Evolutionary conservation across 1,140 invertebrate genomes (phyloP).

Genomic region (Heliothis subflexa): DNA sequence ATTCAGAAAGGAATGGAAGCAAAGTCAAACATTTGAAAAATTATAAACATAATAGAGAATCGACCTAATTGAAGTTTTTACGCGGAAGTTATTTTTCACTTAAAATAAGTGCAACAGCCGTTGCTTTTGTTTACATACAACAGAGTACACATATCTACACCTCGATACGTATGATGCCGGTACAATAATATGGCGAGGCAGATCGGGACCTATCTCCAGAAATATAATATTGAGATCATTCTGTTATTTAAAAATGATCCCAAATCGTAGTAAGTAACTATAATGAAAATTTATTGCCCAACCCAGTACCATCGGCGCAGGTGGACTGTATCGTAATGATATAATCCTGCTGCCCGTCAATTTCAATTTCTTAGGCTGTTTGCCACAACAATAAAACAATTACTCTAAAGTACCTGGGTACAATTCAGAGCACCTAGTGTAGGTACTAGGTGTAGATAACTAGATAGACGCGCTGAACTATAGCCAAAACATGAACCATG

Average conservation of each 20-base stretch:
- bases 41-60: slow-evolving; percentile 22
- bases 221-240: slow-evolving; percentile 21
- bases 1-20: slow-evolving; percentile 17
- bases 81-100: slow-evolving; percentile 32
- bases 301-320: neutral
- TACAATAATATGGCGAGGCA: no score
- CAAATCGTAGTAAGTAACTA: neutral
- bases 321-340: neutral
- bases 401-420: neutral
- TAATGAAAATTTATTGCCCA: slow-evolving; percentile 33
- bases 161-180: neutral
- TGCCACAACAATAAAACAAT: slow-evolving; percentile 24
- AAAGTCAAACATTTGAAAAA: slow-evolving; percentile 13
- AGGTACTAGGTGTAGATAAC: no score
- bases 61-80: slow-evolving; percentile 18
- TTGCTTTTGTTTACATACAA: slow-evolving; percentile 4
- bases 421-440: no score
- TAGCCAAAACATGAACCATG: slow-evolving; percentile 29
- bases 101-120: slow-evolving; percentile 24
- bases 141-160: neutral
- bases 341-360: slow-evolving; percentile 24
- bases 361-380: slow-evolving; percentile 17
- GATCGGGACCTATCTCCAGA: neutral
- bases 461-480: slow-evolving; percentile 18
- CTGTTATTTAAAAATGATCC: neutral